Conservation (phyloP, 2,797 vertebrate genomes). For the Sciurus vulgaris region DNA sequence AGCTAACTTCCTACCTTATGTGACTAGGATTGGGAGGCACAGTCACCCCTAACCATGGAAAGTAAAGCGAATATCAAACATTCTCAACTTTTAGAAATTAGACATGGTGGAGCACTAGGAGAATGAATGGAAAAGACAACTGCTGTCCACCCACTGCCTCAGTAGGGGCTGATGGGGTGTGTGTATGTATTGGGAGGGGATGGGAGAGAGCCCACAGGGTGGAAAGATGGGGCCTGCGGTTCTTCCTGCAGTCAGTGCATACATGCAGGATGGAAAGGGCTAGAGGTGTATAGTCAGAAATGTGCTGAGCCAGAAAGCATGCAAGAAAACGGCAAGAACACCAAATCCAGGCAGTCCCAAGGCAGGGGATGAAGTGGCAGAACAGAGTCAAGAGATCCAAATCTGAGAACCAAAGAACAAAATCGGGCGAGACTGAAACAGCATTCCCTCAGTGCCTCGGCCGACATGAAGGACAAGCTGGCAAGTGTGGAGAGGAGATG, state of each 20-base stretch:
- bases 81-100: neutral
- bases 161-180: neutral
- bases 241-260: neutral
- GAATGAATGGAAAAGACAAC: neutral
- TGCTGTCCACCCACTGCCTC: no score
- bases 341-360: neutral
- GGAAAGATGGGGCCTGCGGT: neutral
- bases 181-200: no score
- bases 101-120: neutral
- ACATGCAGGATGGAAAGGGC: neutral
- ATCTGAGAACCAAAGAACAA: neutral
- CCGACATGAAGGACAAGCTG: rapidly evolving
- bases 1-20: neutral
- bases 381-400: neutral
- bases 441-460: neutral
- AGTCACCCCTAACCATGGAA: neutral
- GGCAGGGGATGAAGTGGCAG: no score
- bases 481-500: no score
- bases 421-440: neutral
- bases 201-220: neutral
- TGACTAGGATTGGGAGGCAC: neutral
- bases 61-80: neutral
- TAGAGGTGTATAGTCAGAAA: neutral
- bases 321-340: neutral
- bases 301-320: neutral